phyloP scores from a whole-genome alignment of 2,113 vertebrate genomes.

The Harpagus bidentatus region DNA sequence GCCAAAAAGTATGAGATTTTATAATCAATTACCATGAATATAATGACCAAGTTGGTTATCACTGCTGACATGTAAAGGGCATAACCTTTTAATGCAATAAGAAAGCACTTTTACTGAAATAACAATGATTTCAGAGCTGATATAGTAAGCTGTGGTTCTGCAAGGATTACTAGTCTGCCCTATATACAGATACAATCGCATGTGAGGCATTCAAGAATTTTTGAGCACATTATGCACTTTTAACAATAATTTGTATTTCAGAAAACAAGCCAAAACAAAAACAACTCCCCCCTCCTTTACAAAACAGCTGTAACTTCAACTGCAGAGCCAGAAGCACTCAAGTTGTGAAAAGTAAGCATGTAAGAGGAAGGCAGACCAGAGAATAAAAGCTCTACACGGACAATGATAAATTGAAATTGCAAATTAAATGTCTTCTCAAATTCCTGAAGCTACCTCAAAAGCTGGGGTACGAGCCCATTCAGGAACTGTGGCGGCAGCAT shows the following conservation, averaged over 20 bases:
- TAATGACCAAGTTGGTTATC: not conserved
- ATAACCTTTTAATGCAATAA: not conserved
- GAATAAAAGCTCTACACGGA: not conserved
- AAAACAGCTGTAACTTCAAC: not conserved
- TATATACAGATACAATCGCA: not conserved
- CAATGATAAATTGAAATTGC: not conserved
- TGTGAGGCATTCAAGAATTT: not conserved
- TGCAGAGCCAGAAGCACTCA: not conserved
- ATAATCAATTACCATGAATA: not conserved
- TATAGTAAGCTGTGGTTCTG: not conserved
- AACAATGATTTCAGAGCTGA: not conserved
- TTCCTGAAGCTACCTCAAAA: not conserved
- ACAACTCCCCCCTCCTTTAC: not conserved
- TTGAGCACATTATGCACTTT: not conserved
- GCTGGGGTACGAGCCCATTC: not conserved
- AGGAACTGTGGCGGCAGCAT: rapidly evolving
- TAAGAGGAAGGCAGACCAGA: not conserved
- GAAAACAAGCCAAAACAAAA: not conserved
- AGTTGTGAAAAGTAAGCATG: not conserved
- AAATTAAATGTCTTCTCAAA: not conserved
- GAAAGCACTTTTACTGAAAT: not conserved
- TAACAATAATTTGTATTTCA: not conserved
- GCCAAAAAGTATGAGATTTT: not conserved
- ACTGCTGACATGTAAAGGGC: not conserved
- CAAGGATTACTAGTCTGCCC: not conserved